Base-by-base conservation (phyloP, 2,797 vertebrate genomes). In the Myotis planiceps region DNA sequence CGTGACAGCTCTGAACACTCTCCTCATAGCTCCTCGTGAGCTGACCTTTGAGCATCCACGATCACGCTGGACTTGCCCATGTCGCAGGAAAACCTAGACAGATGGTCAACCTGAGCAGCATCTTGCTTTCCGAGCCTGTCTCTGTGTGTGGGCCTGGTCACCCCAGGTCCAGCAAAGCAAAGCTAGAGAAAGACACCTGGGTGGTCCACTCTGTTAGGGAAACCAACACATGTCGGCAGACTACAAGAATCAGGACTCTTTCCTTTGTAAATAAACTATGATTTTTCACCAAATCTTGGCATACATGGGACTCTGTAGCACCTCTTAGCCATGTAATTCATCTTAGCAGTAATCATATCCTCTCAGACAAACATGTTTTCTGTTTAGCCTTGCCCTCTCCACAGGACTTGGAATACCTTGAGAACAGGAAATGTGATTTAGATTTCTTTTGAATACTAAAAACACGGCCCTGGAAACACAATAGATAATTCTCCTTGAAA, bases 401-500 rank as follows among this genome's bases (percentile, higher is more conserved):
- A 74, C 49, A 89, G 89, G 88, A 63, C 55, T 92, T 84, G 63
- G 58, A 95, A 88, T 92, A 95, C 60, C 93, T 95, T 96, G 83
- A 90, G 93, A 94, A 94, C 63, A 96, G 92, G 89, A 91, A 96
- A 83, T 91, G 21, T 88, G 66, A 91, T 93, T 97, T 97, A 63
- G 96, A 86, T 82, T 92, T 94, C 91, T 90, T 97, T 95, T 88
- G 69, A 96, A 94, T 88, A 86, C 82, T 66, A 65, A 92, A 95
- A 87, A 80, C 86, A 85, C 45, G 80, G 34, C 71, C 79, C 92
- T 97, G 47, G 65, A 72, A 97, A 91, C 47, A 97, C 75, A 93
- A 89, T 93, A 93, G 93, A 53, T 96, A 87, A 83, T 93, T 89
- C 93, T 97, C 86, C 92, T 94, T 94, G 83, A 97, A 84, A 84